Evolutionary conservation across 2,797 vertebrate species (phyloP), one percentile per base, ranked within the genome.

Genomic region (Crypturellus tataupa): DNA sequence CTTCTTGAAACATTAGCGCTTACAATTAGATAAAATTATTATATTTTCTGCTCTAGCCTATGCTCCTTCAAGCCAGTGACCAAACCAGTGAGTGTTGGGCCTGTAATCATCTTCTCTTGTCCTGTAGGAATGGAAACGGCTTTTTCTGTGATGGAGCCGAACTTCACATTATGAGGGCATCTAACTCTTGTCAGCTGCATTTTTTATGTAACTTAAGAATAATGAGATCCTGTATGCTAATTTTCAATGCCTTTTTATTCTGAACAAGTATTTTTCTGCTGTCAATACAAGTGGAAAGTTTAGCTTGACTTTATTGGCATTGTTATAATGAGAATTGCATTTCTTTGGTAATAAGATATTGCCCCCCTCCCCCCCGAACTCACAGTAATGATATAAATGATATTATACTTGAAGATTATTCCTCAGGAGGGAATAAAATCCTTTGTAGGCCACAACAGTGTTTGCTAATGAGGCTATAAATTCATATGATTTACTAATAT

Each of bases 71-170:
- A 72, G 7, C 0, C 21, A 51, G 37, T 39, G 37, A 39, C 37
- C 37, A 39, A 39, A 39, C 16, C 0, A 0, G 0, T 72, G 83
- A 76, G 3, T 56, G 8, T 68, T 64, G 29, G 2, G 6, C 31
- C 6, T 55, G 3, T 59, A 7, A 21, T 23, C 2, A 27, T 53
- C 85, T 83, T 5, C 6, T 68, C 44, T 72, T 39, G 12, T 58
- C 83, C 59, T 53, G 29, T 58, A 79, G 12, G 37, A 81, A 65
- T 12, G 5, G 3, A 68, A 71, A 35, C 25, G 7, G 1, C 1
- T 6, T 58, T 47, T 82, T 64, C n/a, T 65, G 19, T 65, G 19
- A 53, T 21, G 9, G 14, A 73, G 23, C 37, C 19, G 46, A 80
- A 5, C 25, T 78, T 51, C 21, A 27, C 69, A 0, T 33, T 39